Evolutionary conservation across 2,113 vertebrate species (phyloP).

Genomic region (Bolborhynchus lineola): DNA sequence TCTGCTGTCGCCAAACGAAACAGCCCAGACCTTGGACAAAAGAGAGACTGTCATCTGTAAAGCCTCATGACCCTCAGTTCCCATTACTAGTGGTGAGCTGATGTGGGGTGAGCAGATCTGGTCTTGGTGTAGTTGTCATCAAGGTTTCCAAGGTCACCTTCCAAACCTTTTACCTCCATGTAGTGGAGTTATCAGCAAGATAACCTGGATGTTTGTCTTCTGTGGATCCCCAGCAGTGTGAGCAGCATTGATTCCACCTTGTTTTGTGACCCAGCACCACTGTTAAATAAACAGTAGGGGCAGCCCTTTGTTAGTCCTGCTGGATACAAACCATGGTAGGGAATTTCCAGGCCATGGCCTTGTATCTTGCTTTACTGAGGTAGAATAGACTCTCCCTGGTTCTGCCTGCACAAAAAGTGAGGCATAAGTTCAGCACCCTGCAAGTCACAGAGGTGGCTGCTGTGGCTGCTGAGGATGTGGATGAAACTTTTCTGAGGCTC

Average conservation of each 20-base stretch:
- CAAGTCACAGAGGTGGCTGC: neutral
- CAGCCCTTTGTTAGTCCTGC: neutral
- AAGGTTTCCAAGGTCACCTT: neutral
- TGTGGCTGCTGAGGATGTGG: neutral
- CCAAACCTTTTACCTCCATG: neutral
- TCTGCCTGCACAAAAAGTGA: neutral
- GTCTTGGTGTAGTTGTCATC: neutral
- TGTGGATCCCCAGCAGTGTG: neutral
- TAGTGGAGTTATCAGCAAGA: neutral
- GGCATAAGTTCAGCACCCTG: neutral
- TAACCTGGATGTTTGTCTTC: neutral
- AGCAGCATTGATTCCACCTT: neutral
- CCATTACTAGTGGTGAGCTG: neutral
- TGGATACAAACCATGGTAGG: neutral
- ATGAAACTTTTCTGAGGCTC: neutral
- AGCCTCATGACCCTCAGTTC: neutral
- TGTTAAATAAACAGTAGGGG: neutral
- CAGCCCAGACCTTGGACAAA: neutral
- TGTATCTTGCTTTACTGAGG: neutral
- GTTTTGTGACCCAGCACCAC: neutral
- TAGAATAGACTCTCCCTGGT: neutral
- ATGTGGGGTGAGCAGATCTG: neutral
- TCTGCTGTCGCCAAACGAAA: neutral
- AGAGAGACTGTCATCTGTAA: neutral
- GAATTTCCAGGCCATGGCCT: neutral